Conservation (phyloP, 2,888 invertebrate genomes). For the Hypomecis atomaria region DNA sequence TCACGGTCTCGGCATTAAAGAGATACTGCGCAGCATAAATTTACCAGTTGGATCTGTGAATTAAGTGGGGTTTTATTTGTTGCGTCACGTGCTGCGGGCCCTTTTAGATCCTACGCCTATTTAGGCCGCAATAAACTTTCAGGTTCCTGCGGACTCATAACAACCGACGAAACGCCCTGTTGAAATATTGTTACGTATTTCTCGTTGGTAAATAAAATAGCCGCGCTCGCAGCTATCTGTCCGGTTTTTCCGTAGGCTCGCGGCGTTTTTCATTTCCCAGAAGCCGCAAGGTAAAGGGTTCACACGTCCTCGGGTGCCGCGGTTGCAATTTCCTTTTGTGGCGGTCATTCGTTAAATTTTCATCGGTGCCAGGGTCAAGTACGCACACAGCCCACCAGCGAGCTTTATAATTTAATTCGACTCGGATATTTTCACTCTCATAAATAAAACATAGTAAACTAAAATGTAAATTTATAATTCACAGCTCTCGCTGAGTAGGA, state of each 20-base stretch:
- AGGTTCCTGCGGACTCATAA: conserved; percentile 48
- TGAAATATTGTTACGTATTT: conserved; percentile 39
- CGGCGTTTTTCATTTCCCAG: conserved; percentile 54
- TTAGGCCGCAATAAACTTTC: conserved; percentile 61
- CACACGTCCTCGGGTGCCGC: conserved; percentile 55
- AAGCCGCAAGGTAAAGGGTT: conserved; percentile 61
- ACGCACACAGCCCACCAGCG: conserved; percentile 49
- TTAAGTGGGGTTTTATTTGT: conserved; percentile 82
- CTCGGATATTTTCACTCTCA: conserved; percentile 60
- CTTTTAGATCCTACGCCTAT: conserved; percentile 62
- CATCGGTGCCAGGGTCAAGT: conserved; percentile 64
- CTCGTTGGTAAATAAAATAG: conserved; percentile 46
- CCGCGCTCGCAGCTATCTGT: conserved; percentile 41
- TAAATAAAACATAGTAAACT: conserved; percentile 64
- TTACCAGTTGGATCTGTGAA: conserved; percentile 75
- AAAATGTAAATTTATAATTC: conserved; percentile 60
- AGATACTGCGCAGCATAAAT: conserved; percentile 80
- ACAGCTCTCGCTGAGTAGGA: conserved; percentile 45
- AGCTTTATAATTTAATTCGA: conserved; percentile 65
- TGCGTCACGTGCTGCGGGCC: conserved; percentile 70
- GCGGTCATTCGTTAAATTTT: conserved; percentile 73
- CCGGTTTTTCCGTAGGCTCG: conserved; percentile 47
- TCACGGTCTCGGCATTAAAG: conserved; percentile 78
- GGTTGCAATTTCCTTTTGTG: conserved; percentile 72
- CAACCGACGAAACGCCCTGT: conserved; percentile 33